Evolutionary conservation across 2,113 vertebrate genomes (phyloP).

Genomic region (Aegypius monachus): DNA sequence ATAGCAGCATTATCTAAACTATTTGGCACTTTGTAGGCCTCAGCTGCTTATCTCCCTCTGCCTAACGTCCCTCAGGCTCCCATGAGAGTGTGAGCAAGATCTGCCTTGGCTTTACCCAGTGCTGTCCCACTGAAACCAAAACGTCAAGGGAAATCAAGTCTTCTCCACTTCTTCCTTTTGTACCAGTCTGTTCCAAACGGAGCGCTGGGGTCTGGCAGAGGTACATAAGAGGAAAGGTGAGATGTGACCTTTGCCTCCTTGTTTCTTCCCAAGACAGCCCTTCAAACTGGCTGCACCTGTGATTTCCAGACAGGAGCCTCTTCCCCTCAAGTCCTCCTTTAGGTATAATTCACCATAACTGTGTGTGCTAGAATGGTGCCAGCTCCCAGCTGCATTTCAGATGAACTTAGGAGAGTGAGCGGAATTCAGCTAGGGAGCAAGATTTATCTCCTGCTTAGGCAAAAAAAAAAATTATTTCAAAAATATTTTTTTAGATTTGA

Average conservation of each 20-base stretch:
- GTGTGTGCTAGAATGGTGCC: background rate
- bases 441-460: background rate
- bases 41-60: constrained; percentile 16
- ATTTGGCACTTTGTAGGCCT: constrained; percentile 4
- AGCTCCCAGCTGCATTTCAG: background rate
- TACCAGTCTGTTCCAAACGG: background rate
- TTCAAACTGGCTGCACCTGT: background rate
- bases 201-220: background rate
- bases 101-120: background rate
- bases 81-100: background rate
- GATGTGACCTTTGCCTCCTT: background rate
- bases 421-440: background rate
- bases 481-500: background rate
- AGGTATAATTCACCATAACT: background rate
- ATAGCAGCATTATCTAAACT: constrained; percentile 46
- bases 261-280: background rate
- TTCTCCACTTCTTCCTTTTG: background rate
- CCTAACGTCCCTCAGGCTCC: background rate
- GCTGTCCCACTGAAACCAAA: background rate
- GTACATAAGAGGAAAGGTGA: background rate
- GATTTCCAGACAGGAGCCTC: background rate
- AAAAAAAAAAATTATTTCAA: background rate
- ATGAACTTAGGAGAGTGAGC: background rate
- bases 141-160: background rate
- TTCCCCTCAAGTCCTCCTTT: background rate